Evolutionary conservation across 2,888 invertebrate genomes (phyloP).

Genomic region (Adelphocoris suturalis): DNA sequence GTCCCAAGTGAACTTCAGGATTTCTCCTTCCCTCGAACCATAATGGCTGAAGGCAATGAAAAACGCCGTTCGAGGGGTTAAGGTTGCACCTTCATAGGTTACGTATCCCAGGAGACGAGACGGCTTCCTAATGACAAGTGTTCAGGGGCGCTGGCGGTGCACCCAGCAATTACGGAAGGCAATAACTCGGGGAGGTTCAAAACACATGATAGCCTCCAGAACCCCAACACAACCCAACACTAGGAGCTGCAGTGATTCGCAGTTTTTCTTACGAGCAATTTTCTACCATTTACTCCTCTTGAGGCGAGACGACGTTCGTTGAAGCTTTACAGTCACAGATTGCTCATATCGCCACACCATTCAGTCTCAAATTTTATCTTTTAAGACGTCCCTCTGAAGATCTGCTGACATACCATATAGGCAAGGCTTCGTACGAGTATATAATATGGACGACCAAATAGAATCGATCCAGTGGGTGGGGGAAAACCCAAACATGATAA

Average conservation of each 20-base stretch:
- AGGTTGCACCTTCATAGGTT: background rate
- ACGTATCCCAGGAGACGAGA: conserved; percentile 15
- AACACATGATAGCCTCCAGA: conserved; percentile 12
- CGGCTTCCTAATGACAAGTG: conserved; percentile 33
- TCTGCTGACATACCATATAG: no score
- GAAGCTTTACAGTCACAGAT: no score
- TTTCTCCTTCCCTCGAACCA: background rate
- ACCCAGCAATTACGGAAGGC: conserved; percentile 19
- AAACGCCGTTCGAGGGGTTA: conserved; percentile 12
- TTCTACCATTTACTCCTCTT: background rate
- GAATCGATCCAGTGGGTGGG: no score
- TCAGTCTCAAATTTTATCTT: no score
- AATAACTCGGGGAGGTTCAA: conserved; percentile 20
- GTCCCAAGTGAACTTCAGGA: background rate
- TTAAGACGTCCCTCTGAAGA: no score
- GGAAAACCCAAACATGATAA: no score
- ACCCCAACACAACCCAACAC: conserved; percentile 25
- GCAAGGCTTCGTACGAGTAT: no score
- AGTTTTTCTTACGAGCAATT: background rate
- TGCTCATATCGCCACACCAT: no score
- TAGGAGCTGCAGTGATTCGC: background rate
- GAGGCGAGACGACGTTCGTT: background rate
- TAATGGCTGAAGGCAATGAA: background rate
- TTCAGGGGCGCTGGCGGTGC: background rate
- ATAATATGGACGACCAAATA: no score